Percentiles rank a stretch among this genome's conserved stretches.
phyloP scores from a whole-genome alignment of 2,797 vertebrate genomes.

The Paedocypris micromegethes region DNA sequence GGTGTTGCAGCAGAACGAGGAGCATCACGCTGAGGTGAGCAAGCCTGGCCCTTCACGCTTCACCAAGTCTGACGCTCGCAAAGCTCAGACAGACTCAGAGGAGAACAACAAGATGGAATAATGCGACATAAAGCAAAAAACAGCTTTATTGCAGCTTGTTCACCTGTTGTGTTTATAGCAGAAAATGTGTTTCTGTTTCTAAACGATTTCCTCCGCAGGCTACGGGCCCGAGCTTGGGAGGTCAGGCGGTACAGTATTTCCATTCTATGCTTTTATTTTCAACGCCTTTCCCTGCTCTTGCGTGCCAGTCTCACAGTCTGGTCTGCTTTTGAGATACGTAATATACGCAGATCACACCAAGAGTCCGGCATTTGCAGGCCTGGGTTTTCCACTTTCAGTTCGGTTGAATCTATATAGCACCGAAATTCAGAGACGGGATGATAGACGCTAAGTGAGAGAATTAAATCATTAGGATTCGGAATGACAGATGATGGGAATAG shows the following conservation, averaged over 20 bases:
- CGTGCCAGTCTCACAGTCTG: conserved; percentile 26
- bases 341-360: conserved; percentile 22
- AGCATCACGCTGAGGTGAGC: conserved; percentile 97
- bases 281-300: conserved; percentile 13
- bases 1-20: conserved; percentile 97
- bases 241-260: conserved; percentile 50
- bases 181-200: conserved; percentile 37
- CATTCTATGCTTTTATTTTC: neutral
- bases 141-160: too few relatives aligned
- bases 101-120: too few relatives aligned
- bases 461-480: neutral
- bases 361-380: conserved; percentile 3
- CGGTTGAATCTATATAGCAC: conserved; percentile 1
- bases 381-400: conserved; percentile 15
- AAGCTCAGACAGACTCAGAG: too few relatives aligned
- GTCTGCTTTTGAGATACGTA: conserved; percentile 8
- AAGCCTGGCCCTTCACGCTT: neutral
- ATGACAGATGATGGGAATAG: neutral
- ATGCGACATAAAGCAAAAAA: too few relatives aligned
- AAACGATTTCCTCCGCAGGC: conserved; percentile 46
- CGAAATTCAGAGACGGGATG: neutral
- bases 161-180: neutral
- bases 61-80: too few relatives aligned
- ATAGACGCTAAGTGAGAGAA: neutral
- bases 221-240: conserved; percentile 39